Base-by-base conservation (phyloP, 2,797 vertebrate genomes). In the Cottoperca gobio region DNA sequence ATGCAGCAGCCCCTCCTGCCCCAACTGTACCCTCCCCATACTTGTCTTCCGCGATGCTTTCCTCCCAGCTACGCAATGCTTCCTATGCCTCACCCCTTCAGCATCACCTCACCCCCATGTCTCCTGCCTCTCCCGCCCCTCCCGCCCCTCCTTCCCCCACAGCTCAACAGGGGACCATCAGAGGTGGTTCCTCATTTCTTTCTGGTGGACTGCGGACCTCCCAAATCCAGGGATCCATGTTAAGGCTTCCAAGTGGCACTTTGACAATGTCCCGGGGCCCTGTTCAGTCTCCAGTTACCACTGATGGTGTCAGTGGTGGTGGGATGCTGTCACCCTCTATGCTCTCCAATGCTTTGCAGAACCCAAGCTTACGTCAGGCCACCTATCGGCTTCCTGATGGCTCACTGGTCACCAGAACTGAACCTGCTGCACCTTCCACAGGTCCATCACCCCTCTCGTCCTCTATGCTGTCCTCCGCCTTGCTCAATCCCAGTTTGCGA, bases 331-430 rank as follows among this genome's bases (percentile, higher is more conserved):
- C 89, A 73, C 82, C 91, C 1, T 86, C 89, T 17, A 52, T 90
- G 61, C 88, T 94, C 13, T 91, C 93, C 45, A 87, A 71, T 84
- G 93, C 95, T 21, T 71, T 95, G 52, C 93, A 91, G 73, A 95
- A 95, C 68, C 75, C 79, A 66, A 88, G 61, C 24, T 60, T 95
- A 37, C 89, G 88, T 21, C 90, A 87, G 73, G 75, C 92, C 37
- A 91, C 90, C 28, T 95, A 93, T 80, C 86, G 62, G 59, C 81
- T 95, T 42, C 92, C 94, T 9, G 85, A 91, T 86, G 93, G 90
- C 16, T 65, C 93, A 77, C 21, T 93, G n/a, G 26, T 93, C 7
- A 90, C 82, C 28, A 89, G 85, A 84, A 81, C 54, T 55, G 89
- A 91, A 73, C 70, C 85, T 57, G 69, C 37, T 70, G 79, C 85